Evolutionary conservation across 2,888 invertebrate species (phyloP), one percentile per base, ranked within the genome.

Genomic region (Nematopogon swammerdamellus): DNA sequence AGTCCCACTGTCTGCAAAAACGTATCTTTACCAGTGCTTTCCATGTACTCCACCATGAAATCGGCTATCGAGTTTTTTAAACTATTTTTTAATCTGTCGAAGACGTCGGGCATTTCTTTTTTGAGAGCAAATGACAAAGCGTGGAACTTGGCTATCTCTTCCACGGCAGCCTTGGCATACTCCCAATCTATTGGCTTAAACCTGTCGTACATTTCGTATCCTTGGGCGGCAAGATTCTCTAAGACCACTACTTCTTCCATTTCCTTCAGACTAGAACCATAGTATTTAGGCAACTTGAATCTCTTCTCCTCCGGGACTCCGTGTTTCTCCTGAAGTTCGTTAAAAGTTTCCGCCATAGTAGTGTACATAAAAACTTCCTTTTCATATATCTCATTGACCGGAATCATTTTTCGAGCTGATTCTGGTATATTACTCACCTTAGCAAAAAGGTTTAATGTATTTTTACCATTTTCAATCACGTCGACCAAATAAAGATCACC

Each of bases 51-150:
- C n/a, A n/a, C n/a, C n/a, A n/a, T n/a, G n/a, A n/a, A n/a, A n/a
- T n/a, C n/a, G n/a, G n/a, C n/a, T n/a, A n/a, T n/a, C n/a, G n/a
- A n/a, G n/a, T n/a, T n/a, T 25, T 42, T 25, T 17, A 45, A 6
- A 25, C 10, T 25, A 6, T 25, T 25, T 25, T 6, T 25, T 10
- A 25, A 25, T 25, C 10, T 25, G 5, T 25, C 25, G 10, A 36
- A 36, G 14, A 14, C n/a, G 14, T 58, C 61, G 0, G 70, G 71
- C 16, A 65, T 56, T 42, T 69, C 63, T 10, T 63, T 63, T 44
- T 63, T 60, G 36, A 65, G 63, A 0, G 68, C 68, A 10, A 71
- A 67, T 1, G 72, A 72, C 10, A 71, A 52, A 0, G 72, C 72
- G 50, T 75, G 75, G 50, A 70, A 68, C 44, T 60, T 62, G 0